Evolutionary conservation across 1,140 invertebrate species (phyloP).

Genomic region (Drosophila parvula): DNA sequence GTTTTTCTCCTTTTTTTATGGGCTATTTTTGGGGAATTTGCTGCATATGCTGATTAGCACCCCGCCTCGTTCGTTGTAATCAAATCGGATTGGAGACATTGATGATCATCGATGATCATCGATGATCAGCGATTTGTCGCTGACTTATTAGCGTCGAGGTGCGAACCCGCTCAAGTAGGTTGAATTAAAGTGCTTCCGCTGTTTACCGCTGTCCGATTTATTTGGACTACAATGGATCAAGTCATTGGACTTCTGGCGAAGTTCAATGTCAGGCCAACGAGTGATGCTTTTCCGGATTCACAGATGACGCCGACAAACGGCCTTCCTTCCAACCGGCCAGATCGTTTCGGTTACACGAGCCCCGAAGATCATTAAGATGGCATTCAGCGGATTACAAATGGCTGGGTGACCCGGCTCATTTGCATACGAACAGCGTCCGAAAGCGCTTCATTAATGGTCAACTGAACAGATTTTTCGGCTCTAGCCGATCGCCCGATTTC

Average conservation of each 20-base stretch:
- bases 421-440: constrained; percentile 62
- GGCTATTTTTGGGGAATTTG: constrained; percentile 56
- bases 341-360: constrained; percentile 35
- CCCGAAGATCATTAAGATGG: constrained; percentile 49
- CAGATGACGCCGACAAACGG: neutral
- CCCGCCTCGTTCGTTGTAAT: constrained; percentile 21
- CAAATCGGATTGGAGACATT: constrained; percentile 18
- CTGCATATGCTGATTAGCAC: constrained; percentile 61
- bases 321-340: constrained; percentile 15
- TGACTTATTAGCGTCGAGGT: constrained; percentile 57
- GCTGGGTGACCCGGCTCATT: constrained; percentile 47
- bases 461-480: constrained; percentile 46
- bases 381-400: constrained; percentile 64
- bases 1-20: constrained; percentile 27
- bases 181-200: constrained; percentile 61
- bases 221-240: constrained; percentile 19
- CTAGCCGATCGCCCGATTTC: constrained; percentile 53
- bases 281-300: constrained; percentile 22
- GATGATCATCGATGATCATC: constrained; percentile 36
- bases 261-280: constrained; percentile 63
- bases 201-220: constrained; percentile 14
- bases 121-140: constrained; percentile 55
- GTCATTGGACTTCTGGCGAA: constrained; percentile 53
- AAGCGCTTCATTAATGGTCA: constrained; percentile 62
- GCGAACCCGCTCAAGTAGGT: constrained; percentile 58